phyloP scores from a whole-genome alignment of 1,140 invertebrate species.

The Drosophila biarmipes region DNA sequence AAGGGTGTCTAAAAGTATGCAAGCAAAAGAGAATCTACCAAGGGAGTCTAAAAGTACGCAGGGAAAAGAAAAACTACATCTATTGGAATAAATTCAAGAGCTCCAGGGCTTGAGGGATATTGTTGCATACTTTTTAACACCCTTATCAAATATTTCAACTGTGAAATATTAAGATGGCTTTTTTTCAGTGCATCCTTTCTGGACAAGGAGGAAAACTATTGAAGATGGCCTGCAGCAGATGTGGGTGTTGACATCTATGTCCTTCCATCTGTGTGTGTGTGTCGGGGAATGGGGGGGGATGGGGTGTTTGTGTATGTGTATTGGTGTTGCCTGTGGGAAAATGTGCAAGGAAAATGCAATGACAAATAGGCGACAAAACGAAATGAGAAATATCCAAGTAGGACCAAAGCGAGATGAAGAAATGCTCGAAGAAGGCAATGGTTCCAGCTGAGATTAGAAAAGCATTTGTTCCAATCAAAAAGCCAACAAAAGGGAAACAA shows the following conservation, averaged over 20 bases:
- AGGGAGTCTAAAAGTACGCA: too few relatives aligned
- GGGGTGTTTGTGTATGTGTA: not conserved
- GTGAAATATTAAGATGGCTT: not conserved
- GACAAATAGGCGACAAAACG: conserved; percentile 82
- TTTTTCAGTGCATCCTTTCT: conserved; percentile 25
- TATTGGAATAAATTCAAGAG: too few relatives aligned
- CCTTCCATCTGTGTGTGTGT: conserved; percentile 5
- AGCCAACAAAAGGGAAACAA: conserved; percentile 53
- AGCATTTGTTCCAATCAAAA: conserved; percentile 80
- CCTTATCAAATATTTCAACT: too few relatives aligned
- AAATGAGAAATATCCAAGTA: conserved; percentile 72
- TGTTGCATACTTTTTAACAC: too few relatives aligned
- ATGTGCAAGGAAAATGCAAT: conserved; percentile 68
- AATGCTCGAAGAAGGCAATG: conserved; percentile 30
- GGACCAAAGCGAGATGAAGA: conserved; percentile 2
- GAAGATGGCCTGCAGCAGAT: conserved; percentile 56
- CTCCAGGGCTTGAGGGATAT: too few relatives aligned
- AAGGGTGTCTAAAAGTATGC: too few relatives aligned
- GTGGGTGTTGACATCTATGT: conserved; percentile 70
- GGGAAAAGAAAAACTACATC: too few relatives aligned
- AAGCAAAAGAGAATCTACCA: too few relatives aligned
- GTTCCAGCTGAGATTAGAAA: conserved; percentile 74
- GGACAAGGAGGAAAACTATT: conserved; percentile 46
- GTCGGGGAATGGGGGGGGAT: not conserved
- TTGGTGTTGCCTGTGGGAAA: conserved; percentile 46